Evolutionary conservation across 2,113 vertebrate species (phyloP).

Genomic region (Rhinolophus ferrumequinum): DNA sequence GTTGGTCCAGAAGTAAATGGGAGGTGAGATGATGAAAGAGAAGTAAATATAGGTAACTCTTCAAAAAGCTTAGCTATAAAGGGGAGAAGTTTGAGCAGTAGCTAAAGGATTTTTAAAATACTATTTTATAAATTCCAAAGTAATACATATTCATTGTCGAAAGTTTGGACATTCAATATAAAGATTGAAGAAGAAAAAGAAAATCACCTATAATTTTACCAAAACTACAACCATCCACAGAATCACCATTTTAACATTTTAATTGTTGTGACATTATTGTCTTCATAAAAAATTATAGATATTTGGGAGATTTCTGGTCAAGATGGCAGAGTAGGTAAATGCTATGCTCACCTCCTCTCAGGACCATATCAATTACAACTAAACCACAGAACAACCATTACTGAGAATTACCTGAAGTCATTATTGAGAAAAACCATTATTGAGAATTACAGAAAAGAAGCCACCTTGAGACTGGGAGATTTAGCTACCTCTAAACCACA

Average conservation of each 20-base stretch:
- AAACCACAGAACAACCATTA: too few species aligned
- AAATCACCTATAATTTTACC: not conserved
- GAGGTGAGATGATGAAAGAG: not conserved
- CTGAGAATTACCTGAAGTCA: too few species aligned
- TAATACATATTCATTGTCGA: not conserved
- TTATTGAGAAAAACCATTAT: too few species aligned
- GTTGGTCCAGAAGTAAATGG: not conserved
- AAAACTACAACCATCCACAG: not conserved
- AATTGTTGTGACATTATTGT: not conserved
- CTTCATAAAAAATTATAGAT: not conserved
- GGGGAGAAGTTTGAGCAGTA: not conserved
- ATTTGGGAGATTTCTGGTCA: too few species aligned
- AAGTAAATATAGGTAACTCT: not conserved
- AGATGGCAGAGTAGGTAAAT: too few species aligned
- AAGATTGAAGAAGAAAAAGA: not conserved
- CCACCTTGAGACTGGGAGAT: too few species aligned
- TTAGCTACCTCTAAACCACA: too few species aligned
- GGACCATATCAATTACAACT: too few species aligned
- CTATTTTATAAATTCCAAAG: not conserved
- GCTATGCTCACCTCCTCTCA: too few species aligned
- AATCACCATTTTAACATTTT: not conserved
- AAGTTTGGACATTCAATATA: not conserved
- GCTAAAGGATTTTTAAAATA: not conserved
- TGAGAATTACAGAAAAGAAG: too few species aligned
- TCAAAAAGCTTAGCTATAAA: not conserved